Evolutionary conservation across 2,797 vertebrate species (phyloP), one percentile per base, ranked within the genome.

Genomic region (Remorina albescens): DNA sequence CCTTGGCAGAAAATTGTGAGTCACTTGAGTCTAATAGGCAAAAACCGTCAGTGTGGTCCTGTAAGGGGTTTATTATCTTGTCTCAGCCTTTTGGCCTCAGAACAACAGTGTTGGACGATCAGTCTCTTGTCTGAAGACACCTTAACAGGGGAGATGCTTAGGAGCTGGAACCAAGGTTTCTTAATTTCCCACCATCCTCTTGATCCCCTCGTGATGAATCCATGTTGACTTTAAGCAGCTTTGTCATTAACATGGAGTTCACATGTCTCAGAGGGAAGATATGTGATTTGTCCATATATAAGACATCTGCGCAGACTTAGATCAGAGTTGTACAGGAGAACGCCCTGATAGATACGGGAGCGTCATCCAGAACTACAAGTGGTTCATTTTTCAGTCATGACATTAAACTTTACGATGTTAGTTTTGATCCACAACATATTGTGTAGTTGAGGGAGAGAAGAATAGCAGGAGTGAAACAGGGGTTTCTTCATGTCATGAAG

Each of bases 261-360:
- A 81, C 76, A 57, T 51, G 71, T 80, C 80, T 89, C 72, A 75
- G 73, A 70, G 64, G 49, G 57, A 67, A 86, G 82, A 74, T 82
- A 77, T 89, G 85, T 73, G 74, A 85, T 84, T 67, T 85, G 85
- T 89, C 83, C 76, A 42, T 74, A 74, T 84, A 81, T 61, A 61
- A 83, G 77, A 84, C 86, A 87, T 92, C 88, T 80, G 76, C 42
- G 41, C 87, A 79, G 88, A 88, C 77, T 87, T 82, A 81, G 70
- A 76, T 78, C 76, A 78, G 64, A 37, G 76, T 62, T 79, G 64
- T 77, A 68, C 69, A 68, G 74, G 87, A 89, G 76, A 88, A 89
- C 86, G 81, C 91, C 89, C 88, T 88, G 80, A 86, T 80, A 86
- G 83, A 89, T 89, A 86, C 84, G 78, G 84, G 83, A 87, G 82